phyloP scores from a whole-genome alignment of 2,113 vertebrate genomes.

The Pseudolaguvia tuberculata region DNA sequence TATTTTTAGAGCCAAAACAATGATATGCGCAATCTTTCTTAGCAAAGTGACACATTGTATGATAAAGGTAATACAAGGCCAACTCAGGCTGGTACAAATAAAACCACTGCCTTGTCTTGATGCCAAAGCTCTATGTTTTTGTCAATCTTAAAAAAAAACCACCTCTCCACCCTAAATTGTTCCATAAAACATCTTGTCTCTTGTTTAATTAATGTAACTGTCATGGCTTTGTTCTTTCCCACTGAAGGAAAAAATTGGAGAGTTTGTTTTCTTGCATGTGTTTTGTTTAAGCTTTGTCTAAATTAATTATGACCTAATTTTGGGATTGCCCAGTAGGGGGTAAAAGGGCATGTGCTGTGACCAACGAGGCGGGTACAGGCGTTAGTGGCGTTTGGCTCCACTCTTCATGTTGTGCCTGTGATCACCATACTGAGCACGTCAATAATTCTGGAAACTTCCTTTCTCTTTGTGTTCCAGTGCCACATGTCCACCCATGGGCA shows the following conservation, averaged over 20 bases:
- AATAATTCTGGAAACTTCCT: slow-evolving; percentile 58
- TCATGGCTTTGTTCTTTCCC: slow-evolving; percentile 75
- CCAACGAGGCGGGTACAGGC: slow-evolving; percentile 60
- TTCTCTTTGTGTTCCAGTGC: slow-evolving; percentile 73
- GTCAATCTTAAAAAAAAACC: slow-evolving; percentile 64
- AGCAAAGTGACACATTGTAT: slow-evolving; percentile 28
- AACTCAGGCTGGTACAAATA: slow-evolving; percentile 17
- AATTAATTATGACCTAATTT: slow-evolving; percentile 73
- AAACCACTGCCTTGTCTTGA: slow-evolving; percentile 61
- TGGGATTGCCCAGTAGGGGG: slow-evolving; percentile 56
- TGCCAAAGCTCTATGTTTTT: slow-evolving; percentile 55
- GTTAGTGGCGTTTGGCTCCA: slow-evolving; percentile 61
- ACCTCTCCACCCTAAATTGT: slow-evolving; percentile 64
- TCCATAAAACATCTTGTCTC: slow-evolving; percentile 63
- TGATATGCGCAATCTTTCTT: slow-evolving; percentile 51
- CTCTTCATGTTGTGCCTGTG: slow-evolving; percentile 48
- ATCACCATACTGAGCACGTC: slow-evolving; percentile 53
- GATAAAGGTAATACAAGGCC: slow-evolving; percentile 32
- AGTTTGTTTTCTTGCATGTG: slow-evolving; percentile 58
- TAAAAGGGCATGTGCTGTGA: slow-evolving; percentile 50
- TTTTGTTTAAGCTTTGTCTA: slow-evolving; percentile 64
- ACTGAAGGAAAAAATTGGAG: slow-evolving; percentile 69
- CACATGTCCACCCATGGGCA: slow-evolving; percentile 94
- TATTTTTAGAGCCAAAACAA: slow-evolving; percentile 42
- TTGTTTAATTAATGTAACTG: slow-evolving; percentile 74